Percentiles rank a stretch among this genome's conserved stretches.
These are phyloP conservation scores for Euura lappo DNA, from an alignment of 1,140 invertebrate genomes.

Conservation along the genomic window DNA sequence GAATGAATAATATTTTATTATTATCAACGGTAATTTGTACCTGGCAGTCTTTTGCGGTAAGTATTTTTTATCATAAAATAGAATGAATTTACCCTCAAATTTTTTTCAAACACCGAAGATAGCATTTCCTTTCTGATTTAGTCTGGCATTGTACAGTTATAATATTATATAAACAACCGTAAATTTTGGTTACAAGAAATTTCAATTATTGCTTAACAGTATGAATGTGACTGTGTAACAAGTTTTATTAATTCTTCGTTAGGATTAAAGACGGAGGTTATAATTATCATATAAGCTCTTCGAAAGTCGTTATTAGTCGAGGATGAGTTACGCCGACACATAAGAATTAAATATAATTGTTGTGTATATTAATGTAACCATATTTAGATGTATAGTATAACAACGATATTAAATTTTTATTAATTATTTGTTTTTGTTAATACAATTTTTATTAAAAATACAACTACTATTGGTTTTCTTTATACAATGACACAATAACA, in stretches of 20 bases:
- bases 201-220: not conserved
- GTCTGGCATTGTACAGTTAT: not conserved
- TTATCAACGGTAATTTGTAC: not conserved
- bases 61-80: no score
- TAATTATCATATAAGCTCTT: not conserved
- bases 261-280: not conserved
- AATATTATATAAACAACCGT: not conserved
- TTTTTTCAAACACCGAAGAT: no score
- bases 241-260: not conserved
- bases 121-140: no score
- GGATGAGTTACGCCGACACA: not conserved
- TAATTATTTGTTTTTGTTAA: not conserved
- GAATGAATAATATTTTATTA: no score
- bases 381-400: not conserved
- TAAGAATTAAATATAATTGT: not conserved
- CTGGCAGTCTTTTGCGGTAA: not conserved
- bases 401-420: not conserved
- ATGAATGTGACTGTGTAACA: not conserved
- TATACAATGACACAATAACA: conserved; percentile 7
- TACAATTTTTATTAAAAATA: conserved; percentile 5
- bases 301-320: not conserved
- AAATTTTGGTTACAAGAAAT: not conserved
- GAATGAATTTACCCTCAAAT: no score
- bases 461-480: not conserved
- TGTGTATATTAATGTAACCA: not conserved